Base-by-base conservation (phyloP, 37 sponge, comb jelly and placozoan species). In the Tethya wilhelma region DNA sequence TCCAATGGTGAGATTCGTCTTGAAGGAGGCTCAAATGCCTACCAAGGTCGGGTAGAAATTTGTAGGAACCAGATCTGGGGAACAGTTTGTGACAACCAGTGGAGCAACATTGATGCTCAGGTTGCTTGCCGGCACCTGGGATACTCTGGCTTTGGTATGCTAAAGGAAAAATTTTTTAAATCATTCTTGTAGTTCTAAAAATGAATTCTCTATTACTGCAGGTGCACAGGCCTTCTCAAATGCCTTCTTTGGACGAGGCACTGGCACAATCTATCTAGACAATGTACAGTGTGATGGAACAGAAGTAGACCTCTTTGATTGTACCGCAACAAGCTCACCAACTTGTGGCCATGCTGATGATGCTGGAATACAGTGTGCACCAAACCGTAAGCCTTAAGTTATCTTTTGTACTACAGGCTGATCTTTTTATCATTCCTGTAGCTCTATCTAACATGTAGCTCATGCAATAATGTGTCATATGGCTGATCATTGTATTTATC, bases 21-120 rank as follows among this genome's bases (percentile, higher is more conserved):
- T 25, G 25, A 29, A 5, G 62, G 62, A 19, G 62, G 62, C 23
- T 5, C 29, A 6, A 44, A 44, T 31, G 9, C 71, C 14, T 28
- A 79, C 41, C 77, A 79, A 33, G 81, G 81, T 38, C 75, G 81
- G 20, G 71, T 79, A 11, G 81, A 79, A 28, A 20, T 79, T 33
- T 73, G 56, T 23, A 39, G 34, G 4, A 70, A 32, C 12, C 19
- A 32, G 4, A 4, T 29, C 12, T 79, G 81, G 81, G 81, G 81
- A 42, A 79, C 81, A 7, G 81, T 79, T 5, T 79, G 81, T 56
- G 81, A 79, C n/a, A 76, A 79, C 39, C 12, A 28, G 6, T 79
- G 69, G 71, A 56, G 59, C 5, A 23, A 23, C 7, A 9, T 30
- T 23, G 71, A 42, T 56, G 81, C 81, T 5, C 28, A 79, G 19